phyloP scores from a whole-genome alignment of 1,140 invertebrate genomes.

The Elymnias hypermnestra region DNA sequence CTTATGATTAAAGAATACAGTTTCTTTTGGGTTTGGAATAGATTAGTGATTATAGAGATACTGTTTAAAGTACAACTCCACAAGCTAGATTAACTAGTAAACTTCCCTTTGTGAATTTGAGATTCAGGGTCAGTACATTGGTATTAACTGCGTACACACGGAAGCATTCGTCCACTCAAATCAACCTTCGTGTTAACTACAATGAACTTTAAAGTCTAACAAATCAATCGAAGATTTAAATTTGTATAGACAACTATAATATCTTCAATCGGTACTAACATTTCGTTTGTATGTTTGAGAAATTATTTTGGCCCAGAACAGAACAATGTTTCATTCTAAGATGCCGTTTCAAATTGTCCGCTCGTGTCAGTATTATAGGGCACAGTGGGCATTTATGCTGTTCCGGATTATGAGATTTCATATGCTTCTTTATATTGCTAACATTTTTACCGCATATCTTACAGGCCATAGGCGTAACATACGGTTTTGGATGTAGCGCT shows the following conservation, averaged over 20 bases:
- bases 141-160: no score
- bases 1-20: background rate
- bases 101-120: background rate
- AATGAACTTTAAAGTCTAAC: background rate
- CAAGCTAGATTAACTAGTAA: background rate
- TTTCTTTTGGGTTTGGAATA: background rate
- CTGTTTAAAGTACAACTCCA: background rate
- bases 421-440: constrained; percentile 84
- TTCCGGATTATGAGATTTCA: constrained; percentile 82
- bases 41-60: no score
- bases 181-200: no score
- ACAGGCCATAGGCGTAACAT: constrained; percentile 71
- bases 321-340: constrained; percentile 82
- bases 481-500: constrained; percentile 44
- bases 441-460: constrained; percentile 83
- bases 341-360: constrained; percentile 84
- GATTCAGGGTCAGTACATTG: background rate
- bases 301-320: constrained; percentile 43
- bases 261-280: constrained; percentile 23
- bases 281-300: constrained; percentile 58
- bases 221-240: background rate
- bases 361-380: constrained; percentile 81
- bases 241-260: background rate
- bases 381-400: constrained; percentile 83
- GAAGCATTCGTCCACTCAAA: no score